These are phyloP conservation scores for Catalaphyllia jardinei DNA, from an alignment of 64 coral and sea anemone species.

Conservation along the genomic window DNA sequence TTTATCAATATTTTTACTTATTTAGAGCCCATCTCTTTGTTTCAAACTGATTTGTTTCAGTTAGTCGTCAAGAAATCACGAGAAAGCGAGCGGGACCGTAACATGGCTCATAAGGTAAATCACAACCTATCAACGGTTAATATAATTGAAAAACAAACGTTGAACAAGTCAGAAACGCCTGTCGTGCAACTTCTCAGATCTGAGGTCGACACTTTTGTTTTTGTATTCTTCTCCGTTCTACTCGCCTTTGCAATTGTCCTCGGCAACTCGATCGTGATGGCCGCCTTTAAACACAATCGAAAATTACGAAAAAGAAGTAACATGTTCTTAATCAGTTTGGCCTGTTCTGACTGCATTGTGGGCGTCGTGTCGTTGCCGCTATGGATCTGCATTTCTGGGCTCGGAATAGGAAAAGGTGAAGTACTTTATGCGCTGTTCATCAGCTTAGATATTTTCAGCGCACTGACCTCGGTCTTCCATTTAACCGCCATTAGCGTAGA, in stretches of 20 bases:
- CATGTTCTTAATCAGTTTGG: slow-evolving; percentile 2
- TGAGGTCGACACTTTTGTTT: neutral
- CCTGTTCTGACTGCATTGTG: slow-evolving; percentile 3
- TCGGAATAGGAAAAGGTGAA: slow-evolving; percentile 4
- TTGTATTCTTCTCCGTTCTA: slow-evolving; percentile 4
- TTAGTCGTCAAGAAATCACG: neutral
- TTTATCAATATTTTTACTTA: neutral
- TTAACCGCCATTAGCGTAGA: slow-evolving; percentile 41
- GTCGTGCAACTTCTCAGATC: neutral
- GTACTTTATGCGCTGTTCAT: slow-evolving; percentile 12
- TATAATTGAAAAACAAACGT: neutral
- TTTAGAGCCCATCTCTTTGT: neutral
- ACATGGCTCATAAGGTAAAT: neutral
- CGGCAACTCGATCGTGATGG: slow-evolving; percentile 10
- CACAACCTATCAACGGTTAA: neutral
- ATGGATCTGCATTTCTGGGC: slow-evolving; percentile 1
- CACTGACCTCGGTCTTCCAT: slow-evolving; percentile 33
- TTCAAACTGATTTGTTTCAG: neutral
- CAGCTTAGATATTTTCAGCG: slow-evolving; percentile 34
- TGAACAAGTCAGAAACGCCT: neutral
- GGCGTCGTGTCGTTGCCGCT: neutral
- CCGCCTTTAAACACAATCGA: neutral
- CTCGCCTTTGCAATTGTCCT: slow-evolving; percentile 6
- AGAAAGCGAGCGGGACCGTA: neutral
- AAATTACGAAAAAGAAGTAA: slow-evolving; percentile 1